Base-by-base conservation (phyloP, 2,797 vertebrate species). In the Centroberyx gerrardi region DNA sequence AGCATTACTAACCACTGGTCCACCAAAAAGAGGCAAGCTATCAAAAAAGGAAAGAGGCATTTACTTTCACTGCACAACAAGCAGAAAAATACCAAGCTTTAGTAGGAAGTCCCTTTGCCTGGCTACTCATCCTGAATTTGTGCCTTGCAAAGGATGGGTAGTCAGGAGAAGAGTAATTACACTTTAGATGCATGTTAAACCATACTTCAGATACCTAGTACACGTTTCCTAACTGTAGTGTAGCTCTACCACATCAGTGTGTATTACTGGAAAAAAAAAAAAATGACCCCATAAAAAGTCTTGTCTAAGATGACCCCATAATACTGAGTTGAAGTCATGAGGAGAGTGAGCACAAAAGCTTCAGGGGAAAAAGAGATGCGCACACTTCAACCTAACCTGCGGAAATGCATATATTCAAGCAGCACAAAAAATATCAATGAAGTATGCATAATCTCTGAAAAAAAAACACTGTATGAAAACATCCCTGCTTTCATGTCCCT, bases 401-500 rank as follows among this genome's bases (percentile, higher is more conserved):
- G 90, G 96, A 98, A 97, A 98, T 94, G 96, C 96, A 97, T 96
- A 95, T 97, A 96, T 96, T 97, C 95, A 97, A 98, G 96, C 96
- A 97, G 96, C 96, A 97, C 95, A 96, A 95, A 96, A 95, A 95
- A 95, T 95, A 96, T 95, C 94, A 94, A 96, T 97, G 96, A 96
- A 96, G 95, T 96, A 98, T 96, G 97, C 96, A 97, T 96, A 96
- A 97, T 96, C 96, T 97, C 96, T 96, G 96, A 93, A 96, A 94
- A 95, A 95, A 95, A 96, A 73, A 62, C 33, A 94, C 92, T 89
- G 85, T 96, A 97, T 97, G 97, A 98, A 97, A 99, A 97, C 97
- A 97, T 97, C 97, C 97, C 97, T 98, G 98, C 97, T 98, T 98
- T 96, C 97, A 95, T 96, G 96, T 97, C 96, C 96, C 97, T 97